Percentiles rank a stretch among this genome's conserved stretches.
These are phyloP conservation scores for Caerostris extrusa DNA, from an alignment of 1,140 invertebrate species.

Conservation along the genomic window DNA sequence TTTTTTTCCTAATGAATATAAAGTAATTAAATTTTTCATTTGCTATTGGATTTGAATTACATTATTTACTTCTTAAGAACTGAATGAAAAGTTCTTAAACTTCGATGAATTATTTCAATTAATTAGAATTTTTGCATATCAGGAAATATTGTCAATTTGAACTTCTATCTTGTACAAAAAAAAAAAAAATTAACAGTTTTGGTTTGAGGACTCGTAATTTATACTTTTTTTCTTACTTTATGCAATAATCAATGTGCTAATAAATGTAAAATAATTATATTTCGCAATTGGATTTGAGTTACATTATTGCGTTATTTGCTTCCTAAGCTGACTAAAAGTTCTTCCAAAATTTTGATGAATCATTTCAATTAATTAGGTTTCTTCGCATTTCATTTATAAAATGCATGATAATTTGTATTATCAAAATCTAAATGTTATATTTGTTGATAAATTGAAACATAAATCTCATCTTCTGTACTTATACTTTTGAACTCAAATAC, in stretches of 20 bases:
- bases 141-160: no score
- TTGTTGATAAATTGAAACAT: background rate
- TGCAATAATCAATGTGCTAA: no score
- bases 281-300: background rate
- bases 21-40: no score
- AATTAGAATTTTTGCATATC: background rate
- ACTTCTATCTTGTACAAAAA: no score
- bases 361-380: background rate
- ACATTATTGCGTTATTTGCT: background rate
- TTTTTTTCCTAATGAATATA: no score
- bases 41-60: background rate
- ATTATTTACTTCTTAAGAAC: background rate
- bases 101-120: background rate
- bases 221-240: no score
- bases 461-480: background rate
- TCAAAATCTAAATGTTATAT: background rate
- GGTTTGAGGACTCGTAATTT: no score
- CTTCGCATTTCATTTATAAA: background rate
- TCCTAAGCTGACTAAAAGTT: background rate
- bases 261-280: no score
- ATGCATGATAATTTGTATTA: background rate
- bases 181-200: no score
- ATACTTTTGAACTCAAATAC: constrained; percentile 1
- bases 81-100: background rate
- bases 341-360: background rate